phyloP scores from a whole-genome alignment of 2,888 invertebrate genomes.

The Macaria notata region DNA sequence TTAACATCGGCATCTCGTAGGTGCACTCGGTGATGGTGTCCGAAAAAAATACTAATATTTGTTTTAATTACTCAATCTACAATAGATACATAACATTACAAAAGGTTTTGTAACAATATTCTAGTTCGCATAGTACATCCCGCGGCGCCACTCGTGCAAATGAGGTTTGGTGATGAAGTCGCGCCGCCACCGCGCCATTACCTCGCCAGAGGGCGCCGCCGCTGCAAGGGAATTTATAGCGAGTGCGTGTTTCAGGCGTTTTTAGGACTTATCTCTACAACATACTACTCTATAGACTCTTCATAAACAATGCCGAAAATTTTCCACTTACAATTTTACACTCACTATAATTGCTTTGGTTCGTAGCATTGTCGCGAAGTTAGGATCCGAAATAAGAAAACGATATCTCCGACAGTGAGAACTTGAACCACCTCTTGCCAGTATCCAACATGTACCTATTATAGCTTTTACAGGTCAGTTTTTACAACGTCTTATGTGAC shows the following conservation, averaged over 20 bases:
- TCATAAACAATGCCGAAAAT: neutral
- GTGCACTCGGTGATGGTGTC: too few relatives aligned
- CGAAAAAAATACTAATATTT: too few relatives aligned
- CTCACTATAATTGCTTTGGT: neutral
- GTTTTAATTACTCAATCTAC: too few relatives aligned
- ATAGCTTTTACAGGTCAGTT: too few relatives aligned
- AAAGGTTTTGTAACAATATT: too few relatives aligned
- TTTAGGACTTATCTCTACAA: slow-evolving; percentile 13
- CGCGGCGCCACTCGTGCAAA: slow-evolving; percentile 53
- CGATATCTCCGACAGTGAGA: too few relatives aligned
- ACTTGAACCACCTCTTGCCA: too few relatives aligned
- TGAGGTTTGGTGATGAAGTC: slow-evolving; percentile 59
- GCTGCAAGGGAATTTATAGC: slow-evolving; percentile 54
- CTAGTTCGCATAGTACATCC: slow-evolving; percentile 32
- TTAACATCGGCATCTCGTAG: too few relatives aligned
- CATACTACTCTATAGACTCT: neutral
- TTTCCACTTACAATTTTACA: neutral
- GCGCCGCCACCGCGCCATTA: slow-evolving; percentile 55
- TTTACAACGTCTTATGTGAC: too few relatives aligned
- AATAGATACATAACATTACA: too few relatives aligned
- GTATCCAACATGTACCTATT: too few relatives aligned
- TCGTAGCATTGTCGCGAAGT: neutral
- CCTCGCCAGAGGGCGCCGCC: slow-evolving; percentile 48
- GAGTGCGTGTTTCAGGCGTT: slow-evolving; percentile 22
- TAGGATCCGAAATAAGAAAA: too few relatives aligned